Evolutionary conservation across 1,140 invertebrate genomes (phyloP).

Genomic region (Drosophila ogumai): DNA sequence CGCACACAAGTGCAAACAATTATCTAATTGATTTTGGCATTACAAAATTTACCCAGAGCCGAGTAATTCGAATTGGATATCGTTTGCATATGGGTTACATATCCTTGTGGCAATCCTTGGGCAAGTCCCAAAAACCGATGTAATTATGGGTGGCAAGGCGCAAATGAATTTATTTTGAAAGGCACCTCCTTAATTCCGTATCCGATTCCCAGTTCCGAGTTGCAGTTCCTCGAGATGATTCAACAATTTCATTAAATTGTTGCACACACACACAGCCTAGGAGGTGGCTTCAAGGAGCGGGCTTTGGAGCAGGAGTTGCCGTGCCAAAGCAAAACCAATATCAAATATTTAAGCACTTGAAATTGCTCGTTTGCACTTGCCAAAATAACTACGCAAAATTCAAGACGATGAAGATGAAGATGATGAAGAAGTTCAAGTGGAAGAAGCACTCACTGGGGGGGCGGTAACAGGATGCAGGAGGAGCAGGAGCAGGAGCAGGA

Average conservation of each 20-base stretch:
- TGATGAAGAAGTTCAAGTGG: slow-evolving; percentile 15
- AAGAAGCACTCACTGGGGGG: slow-evolving; percentile 2
- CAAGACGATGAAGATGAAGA: slow-evolving; percentile 48
- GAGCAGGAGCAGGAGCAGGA: neutral
- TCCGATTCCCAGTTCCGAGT: neutral
- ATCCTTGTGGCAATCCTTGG: neutral
- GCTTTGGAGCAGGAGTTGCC: neutral
- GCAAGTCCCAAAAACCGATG: slow-evolving; percentile 3
- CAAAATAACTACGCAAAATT: slow-evolving; percentile 80
- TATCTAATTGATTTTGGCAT: slow-evolving; percentile 75
- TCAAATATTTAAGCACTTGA: slow-evolving; percentile 82
- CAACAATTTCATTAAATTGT: slow-evolving; percentile 73
- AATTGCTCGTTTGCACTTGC: slow-evolving; percentile 82
- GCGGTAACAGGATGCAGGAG: neutral
- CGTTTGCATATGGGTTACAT: slow-evolving; percentile 42
- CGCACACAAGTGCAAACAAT: slow-evolving; percentile 59
- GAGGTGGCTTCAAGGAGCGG: neutral
- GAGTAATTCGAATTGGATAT: slow-evolving; percentile 54
- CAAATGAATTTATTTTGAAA: slow-evolving; percentile 67
- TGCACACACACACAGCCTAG: slow-evolving; percentile 39
- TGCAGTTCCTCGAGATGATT: slow-evolving; percentile 23
- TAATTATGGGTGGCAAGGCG: slow-evolving; percentile 43
- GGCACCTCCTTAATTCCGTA: neutral
- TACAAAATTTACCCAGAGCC: slow-evolving; percentile 44
- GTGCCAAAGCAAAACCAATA: slow-evolving; percentile 72